Conservation (phyloP, 2,888 invertebrate species). For the Himalopsyche kuldschensis region DNA sequence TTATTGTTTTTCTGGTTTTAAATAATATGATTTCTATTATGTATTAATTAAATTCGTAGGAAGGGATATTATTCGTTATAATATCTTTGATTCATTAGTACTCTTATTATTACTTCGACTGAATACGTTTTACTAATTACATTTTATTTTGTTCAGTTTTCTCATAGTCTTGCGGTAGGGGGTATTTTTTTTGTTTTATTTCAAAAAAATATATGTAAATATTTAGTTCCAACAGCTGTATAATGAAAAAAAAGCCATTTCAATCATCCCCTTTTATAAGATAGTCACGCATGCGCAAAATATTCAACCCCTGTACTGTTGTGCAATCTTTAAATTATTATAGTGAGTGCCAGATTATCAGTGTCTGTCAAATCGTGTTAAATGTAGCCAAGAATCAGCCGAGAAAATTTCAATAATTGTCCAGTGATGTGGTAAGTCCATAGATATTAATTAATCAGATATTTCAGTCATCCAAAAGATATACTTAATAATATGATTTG, state of each 20-base stretch:
- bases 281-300: background rate
- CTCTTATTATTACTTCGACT: too few relatives aligned
- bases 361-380: background rate
- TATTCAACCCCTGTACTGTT: background rate
- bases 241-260: background rate
- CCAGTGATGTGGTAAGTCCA: background rate
- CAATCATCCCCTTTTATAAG: background rate
- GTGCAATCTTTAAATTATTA: background rate
- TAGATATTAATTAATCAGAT: background rate
- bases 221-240: background rate
- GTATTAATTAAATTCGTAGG: too few relatives aligned
- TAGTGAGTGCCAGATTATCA: background rate
- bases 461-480: background rate
- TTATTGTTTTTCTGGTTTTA: too few relatives aligned
- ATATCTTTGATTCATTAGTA: too few relatives aligned
- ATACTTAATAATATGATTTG: background rate
- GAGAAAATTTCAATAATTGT: background rate
- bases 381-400: background rate
- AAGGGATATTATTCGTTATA: too few relatives aligned
- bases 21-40: too few relatives aligned
- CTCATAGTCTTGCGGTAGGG: too few relatives aligned
- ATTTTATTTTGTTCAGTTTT: too few relatives aligned
- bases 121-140: too few relatives aligned
- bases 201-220: too few relatives aligned
- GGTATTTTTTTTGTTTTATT: too few relatives aligned